Evolutionary conservation across 1,140 invertebrate species (phyloP), one percentile per base, ranked within the genome.

Genomic region (Acyrthosiphon pisum): DNA sequence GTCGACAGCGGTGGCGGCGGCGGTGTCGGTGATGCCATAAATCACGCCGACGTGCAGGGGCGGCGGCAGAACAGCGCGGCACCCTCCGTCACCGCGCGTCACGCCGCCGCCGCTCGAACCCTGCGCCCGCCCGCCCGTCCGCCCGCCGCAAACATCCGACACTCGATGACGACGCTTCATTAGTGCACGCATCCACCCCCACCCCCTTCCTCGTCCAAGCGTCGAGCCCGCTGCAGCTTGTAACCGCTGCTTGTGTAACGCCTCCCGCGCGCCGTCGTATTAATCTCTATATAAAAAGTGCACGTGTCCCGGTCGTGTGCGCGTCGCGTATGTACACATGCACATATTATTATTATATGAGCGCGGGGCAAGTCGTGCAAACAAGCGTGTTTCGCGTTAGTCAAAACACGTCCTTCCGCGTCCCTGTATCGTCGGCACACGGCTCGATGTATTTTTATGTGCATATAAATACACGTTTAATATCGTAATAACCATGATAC

Each of bases 141-240:
- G 37, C 20, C 60, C 46, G 35, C 91, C 76, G 46, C 68, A 93
- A 93, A 93, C 91, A 93, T 93, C 91, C 91, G 91, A 93, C 91
- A 93, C 91, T 93, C 76, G 91, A 93, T 93, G 91, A 93, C 91
- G 91, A 93, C 91, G 91, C 91, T 93, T 93, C 91, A 93, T 93
- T 93, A 93, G 91, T 93, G 81, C 46, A 53, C 91, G 68, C 91
- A 48, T 22, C 44, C 68, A 35, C 76, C 30, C 90, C 23, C 18
- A 0, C 48, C 7, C 20, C 44, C 44, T 50, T 50, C 7, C 44
- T 18, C n/a, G 7, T 26, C 26, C 56, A 1, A 1, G 23, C 83
- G 84, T 46, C 44, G 30, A 68, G 60, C 30, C 46, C 20, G 48
- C 20, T 35, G n/a, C n/a, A n/a, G 88, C 88, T 23, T 46, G 89